These are phyloP conservation scores for Grammomys dolichurus DNA, from an alignment of 2,113 vertebrate species.

Conservation along the genomic window DNA sequence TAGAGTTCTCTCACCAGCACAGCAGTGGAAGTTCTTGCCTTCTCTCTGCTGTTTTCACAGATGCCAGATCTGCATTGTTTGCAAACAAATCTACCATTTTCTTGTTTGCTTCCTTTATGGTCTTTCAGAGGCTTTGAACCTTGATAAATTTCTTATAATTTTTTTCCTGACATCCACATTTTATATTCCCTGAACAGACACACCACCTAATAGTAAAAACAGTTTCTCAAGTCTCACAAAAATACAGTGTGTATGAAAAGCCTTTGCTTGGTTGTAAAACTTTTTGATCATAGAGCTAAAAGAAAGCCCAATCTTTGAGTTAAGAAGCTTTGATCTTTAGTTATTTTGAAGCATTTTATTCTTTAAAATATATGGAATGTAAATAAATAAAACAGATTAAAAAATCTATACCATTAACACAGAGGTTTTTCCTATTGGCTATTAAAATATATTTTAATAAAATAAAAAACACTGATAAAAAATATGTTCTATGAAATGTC, in stretches of 20 bases:
- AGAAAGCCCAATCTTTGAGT: neutral
- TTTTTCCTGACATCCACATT: neutral
- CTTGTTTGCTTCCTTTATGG: no score
- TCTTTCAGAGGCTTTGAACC: neutral
- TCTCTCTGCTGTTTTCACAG: accelerated
- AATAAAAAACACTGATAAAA: no score
- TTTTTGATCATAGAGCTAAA: neutral
- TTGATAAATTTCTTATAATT: neutral
- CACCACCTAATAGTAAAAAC: neutral
- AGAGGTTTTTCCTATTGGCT: no score
- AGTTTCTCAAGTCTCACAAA: neutral
- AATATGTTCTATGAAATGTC: neutral
- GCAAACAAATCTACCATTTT: neutral
- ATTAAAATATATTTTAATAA: no score
- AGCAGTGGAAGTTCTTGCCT: neutral
- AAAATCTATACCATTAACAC: no score
- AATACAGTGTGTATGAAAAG: neutral
- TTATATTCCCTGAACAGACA: neutral
- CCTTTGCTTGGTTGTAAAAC: neutral
- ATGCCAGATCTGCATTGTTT: neutral
- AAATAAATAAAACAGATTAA: no score
- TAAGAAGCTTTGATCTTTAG: neutral
- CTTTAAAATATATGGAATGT: neutral
- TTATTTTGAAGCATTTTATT: neutral
- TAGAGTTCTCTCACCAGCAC: accelerated